Evolutionary conservation across 2,888 invertebrate genomes (phyloP), one percentile per base, ranked within the genome.

Genomic region (Pseudoips prasinana): DNA sequence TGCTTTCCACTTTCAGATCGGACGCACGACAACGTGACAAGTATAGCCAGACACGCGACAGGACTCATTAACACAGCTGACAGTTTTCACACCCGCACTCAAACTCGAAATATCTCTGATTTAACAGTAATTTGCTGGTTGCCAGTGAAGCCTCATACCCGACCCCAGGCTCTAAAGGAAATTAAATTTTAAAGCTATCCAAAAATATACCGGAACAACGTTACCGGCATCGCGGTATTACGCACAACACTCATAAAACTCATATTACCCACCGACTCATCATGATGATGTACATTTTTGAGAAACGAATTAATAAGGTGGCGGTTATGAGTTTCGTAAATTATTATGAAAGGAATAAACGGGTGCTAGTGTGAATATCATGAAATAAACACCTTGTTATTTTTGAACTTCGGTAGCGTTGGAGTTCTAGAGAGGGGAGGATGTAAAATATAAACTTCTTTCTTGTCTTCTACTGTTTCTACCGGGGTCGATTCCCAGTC

Each of bases 181-280:
- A 66, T 67, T 60, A 64, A 54, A 60, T 60, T 61, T 64, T 58
- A 56, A 60, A 59, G 46, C 55, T 50, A 50, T 50, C 46, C 44
- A 39, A 54, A 55, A 53, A 50, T 55, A 46, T 14, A 44, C 27
- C 26, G 24, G 34, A 35, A 40, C 38, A 38, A 42, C 40, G 38
- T 42, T 32, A 29, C 33, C 36, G 50, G 58, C 46, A 33, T 23
- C 40, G 10, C 26, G 10, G 36, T 56, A 48, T 45, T 54, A 48
- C 49, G 41, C 34, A 39, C 53, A 44, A 39, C 39, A 49, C 49
- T 49, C 54, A 41, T 55, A 57, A 49, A 46, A 33, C 33, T 49
- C 49, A 26, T 43, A 41, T 55, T 44, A 36, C 41, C 14, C 5
- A 14, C 14, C n/a, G n/a, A n/a, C n/a, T n/a, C n/a, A n/a, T 43